Evolutionary conservation across 2,888 invertebrate genomes (phyloP), one percentile per base, ranked within the genome.

Genomic region (Ariolimax columbianus): DNA sequence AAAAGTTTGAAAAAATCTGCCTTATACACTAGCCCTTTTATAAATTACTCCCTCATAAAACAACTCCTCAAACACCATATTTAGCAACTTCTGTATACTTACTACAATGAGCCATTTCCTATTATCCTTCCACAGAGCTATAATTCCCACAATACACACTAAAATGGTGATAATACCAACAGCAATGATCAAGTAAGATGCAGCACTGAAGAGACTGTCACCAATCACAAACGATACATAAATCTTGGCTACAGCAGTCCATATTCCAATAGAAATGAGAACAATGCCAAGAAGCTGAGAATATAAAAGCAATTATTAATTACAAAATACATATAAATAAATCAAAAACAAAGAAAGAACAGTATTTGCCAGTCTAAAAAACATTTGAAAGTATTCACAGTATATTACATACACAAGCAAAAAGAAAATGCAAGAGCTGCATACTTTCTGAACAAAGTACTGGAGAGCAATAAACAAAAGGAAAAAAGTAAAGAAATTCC

Each of bases 181-280:
- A 36, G 96, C 95, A 82, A 97, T 95, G 83, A 97, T 95, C 80
- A 97, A 95, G 94, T 97, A 97, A 26, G 97, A 96, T 75, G 97
- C 96, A 87, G 96, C 96, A 7, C 96, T 96, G 94, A 97, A 97
- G 43, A 96, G 96, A 83, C 95, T 95, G 80, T 96, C 96, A 51
- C 97, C 96, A 90, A 97, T 95, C 70, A 97, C 95, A 0, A 96
- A 95, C 86, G 97, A 96, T 94, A 96, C 97, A 89, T 96, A 95
- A 92, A 97, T 96, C 88, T 96, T 96, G 88, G 96, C 96, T 77
- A 96, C 94, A 80, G 97, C 95, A 19, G 97, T 97, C 97, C 97
- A 97, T 82, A 97, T 95, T 30, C 97, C 97, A 40, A 97, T 96
- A 0, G 95, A 96, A 40, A 97, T 95, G 17, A 97, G 96, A 2